A percentile compares a stretch with the other conserved stretches of the same genome.
Conservation (phyloP, 1,140 invertebrate genomes). For the Samia ricini region DNA sequence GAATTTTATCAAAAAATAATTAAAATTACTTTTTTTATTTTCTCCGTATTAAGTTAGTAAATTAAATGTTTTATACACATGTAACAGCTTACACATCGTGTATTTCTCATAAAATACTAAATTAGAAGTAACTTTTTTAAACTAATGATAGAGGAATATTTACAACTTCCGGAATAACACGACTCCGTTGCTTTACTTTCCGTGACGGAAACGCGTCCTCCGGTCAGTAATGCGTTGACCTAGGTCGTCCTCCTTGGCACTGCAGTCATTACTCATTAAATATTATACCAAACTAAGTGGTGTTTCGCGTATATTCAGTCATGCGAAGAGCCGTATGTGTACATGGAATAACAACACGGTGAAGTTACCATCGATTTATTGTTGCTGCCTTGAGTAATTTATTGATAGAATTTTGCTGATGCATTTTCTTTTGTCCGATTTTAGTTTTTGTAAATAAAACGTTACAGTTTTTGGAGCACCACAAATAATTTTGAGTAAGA, state of each 20-base stretch:
- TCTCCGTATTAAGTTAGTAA: too few species aligned
- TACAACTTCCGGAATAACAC: not conserved
- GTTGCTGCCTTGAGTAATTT: conserved; percentile 18
- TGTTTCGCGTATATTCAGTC: conserved; percentile 61
- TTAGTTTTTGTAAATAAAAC: not conserved
- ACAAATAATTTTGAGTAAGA: too few species aligned
- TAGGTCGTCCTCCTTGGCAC: conserved; percentile 45
- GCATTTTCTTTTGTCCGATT: conserved; percentile 23
- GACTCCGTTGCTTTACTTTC: conserved; percentile 24
- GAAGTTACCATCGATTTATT: conserved; percentile 24
- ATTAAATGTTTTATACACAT: too few species aligned
- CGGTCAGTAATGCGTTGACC: conserved; percentile 53
- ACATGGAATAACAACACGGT: conserved; percentile 26
- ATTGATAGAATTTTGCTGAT: conserved; percentile 22
- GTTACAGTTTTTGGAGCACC: too few species aligned
- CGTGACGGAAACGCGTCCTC: conserved; percentile 32
- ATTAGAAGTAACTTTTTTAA: not conserved
- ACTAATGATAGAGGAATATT: not conserved
- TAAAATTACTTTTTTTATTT: too few species aligned
- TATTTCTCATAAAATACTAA: too few species aligned
- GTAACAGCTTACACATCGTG: too few species aligned
- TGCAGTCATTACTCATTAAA: conserved; percentile 68
- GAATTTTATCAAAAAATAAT: too few species aligned
- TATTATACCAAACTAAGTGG: conserved; percentile 70
- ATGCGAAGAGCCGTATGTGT: conserved; percentile 40